Evolutionary conservation across 2,113 vertebrate species (phyloP), one percentile per base, ranked within the genome.

Genomic region (Barbus barbus): DNA sequence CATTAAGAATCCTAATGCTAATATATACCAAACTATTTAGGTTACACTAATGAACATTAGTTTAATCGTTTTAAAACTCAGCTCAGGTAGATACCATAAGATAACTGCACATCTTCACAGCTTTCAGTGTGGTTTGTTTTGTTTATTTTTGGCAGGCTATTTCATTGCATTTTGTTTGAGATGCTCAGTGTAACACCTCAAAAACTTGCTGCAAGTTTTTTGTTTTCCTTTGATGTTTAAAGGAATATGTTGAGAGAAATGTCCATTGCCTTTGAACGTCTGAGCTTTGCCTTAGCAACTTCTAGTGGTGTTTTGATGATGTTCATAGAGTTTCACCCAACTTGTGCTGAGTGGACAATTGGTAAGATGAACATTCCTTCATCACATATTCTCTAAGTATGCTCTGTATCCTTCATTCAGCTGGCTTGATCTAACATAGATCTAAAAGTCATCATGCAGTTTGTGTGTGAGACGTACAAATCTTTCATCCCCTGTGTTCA

Each of bases 391-490:
- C 41, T 67, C 38, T 46, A 31, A 48, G 60, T 26, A 48, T 3
- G 16, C 61, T 33, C 24, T 48, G 78, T 20, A 67, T 81, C 61
- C 9, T 41, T 67, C 61, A 67, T 61, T 79, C 56, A 61, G 3
- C 38, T 3, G 20, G 78, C 26, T 33, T 81, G 61, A 69, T 81
- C 26, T 63, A 20, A 22, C 20, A 44, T 11, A 81, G 65, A 56
- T 71, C 28, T 72, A 22, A 82, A 71, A 82, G 61, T 71, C 18
- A 28, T 24, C 65, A 71, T 72, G 46, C 31, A 71, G 79, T 82
- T 81, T 81, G 44, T 38, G 12, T 71, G 1, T 36, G 51, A 78
- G 26, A 38, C 3, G 3, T 41, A 41, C 78, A 81, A 14, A 81
- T 81, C 28, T 56, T 71, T 80, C 28, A 51, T 36, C 61, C 26